Evolutionary conservation across 2,113 vertebrate genomes (phyloP).

Genomic region (Haemorhous mexicanus): DNA sequence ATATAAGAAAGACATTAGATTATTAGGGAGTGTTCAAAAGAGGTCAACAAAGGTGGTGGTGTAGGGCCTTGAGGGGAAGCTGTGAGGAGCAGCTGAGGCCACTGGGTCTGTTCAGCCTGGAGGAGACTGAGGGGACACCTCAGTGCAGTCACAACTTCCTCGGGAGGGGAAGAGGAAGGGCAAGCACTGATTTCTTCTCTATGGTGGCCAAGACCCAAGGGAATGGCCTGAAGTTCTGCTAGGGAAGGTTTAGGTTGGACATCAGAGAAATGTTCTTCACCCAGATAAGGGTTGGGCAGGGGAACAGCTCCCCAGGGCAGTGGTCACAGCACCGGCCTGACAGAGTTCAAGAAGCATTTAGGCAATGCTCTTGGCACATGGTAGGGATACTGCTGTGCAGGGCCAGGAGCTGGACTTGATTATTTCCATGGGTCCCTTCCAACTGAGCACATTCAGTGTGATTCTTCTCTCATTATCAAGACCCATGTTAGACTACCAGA

Average conservation of each 20-base stretch:
- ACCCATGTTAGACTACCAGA: background rate
- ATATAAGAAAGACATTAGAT: background rate
- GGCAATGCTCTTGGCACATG: background rate
- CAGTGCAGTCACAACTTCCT: background rate
- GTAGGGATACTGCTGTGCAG: background rate
- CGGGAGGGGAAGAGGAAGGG: fast-evolving
- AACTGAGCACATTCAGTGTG: background rate
- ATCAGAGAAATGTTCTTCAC: background rate
- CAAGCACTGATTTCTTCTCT: background rate
- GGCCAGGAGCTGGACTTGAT: background rate
- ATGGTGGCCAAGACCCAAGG: background rate
- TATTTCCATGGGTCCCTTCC: background rate
- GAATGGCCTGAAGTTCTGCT: background rate
- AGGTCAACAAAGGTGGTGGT: fast-evolving
- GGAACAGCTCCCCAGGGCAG: background rate
- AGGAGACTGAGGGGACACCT: background rate
- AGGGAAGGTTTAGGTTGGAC: background rate
- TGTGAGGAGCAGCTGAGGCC: background rate
- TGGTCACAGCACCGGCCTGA: background rate
- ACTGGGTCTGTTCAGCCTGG: background rate
- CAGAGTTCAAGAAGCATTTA: background rate
- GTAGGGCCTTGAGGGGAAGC: background rate
- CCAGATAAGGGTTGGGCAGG: fast-evolving
- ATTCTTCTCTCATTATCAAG: background rate
- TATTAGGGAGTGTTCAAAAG: background rate